Conservation (phyloP, 2,797 vertebrate species). For the Pristis pectinata region DNA sequence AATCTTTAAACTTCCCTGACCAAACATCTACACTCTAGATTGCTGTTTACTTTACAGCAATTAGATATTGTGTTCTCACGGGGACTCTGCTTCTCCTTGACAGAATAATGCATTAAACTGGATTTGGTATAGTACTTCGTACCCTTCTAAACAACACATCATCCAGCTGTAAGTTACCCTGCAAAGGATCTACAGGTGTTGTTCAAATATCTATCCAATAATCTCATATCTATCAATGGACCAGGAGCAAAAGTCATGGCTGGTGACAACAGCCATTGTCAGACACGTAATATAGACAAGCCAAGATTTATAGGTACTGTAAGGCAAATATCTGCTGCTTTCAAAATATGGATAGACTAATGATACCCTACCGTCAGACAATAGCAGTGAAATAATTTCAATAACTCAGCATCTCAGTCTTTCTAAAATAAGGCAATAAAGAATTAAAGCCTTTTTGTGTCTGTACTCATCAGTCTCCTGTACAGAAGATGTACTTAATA, state of each 20-base stretch:
- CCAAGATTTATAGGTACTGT: conserved; percentile 2
- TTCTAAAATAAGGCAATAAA: background rate
- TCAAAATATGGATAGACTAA: conserved; percentile 20
- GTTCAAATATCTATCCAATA: background rate
- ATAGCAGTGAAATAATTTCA: background rate
- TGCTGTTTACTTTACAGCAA: background rate
- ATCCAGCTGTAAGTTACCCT: background rate
- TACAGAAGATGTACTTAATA: background rate
- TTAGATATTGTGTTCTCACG: background rate
- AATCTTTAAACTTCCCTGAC: background rate
- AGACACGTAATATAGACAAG: conserved; percentile 7
- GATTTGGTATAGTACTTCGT: background rate
- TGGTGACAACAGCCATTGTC: conserved; percentile 15
- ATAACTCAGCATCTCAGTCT: background rate
- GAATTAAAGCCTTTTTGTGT: background rate
- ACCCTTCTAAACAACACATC: background rate
- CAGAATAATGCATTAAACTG: background rate
- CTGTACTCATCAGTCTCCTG: background rate
- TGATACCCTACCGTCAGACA: background rate
- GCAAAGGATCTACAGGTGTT: background rate
- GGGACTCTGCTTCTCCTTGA: background rate
- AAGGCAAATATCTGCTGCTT: conserved; percentile 25
- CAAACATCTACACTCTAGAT: background rate
- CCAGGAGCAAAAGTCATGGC: conserved; percentile 8
- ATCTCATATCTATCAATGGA: background rate